These are phyloP conservation scores for Diogma glabrata DNA, from an alignment of 2,888 invertebrate genomes.

Conservation along the genomic window DNA sequence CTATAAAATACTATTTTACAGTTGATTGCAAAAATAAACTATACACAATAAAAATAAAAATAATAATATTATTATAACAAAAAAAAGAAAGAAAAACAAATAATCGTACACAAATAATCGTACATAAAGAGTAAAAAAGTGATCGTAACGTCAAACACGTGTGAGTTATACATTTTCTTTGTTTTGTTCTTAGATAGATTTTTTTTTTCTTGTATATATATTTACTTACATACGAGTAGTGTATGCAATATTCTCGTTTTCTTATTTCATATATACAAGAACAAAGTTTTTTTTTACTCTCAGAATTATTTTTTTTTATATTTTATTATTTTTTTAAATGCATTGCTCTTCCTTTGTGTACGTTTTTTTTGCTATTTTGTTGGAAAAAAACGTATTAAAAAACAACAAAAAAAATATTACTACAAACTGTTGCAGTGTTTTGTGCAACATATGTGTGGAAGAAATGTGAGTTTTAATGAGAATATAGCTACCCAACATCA, in stretches of 20 bases:
- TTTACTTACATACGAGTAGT: background rate
- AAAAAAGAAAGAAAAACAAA: background rate
- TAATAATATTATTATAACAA: background rate
- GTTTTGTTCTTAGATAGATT: constrained; percentile 5
- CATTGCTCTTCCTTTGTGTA: constrained; percentile 1
- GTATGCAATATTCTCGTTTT: too few relatives aligned
- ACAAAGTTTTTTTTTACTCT: too few relatives aligned
- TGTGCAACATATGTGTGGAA: too few relatives aligned
- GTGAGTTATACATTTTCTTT: constrained; percentile 9
- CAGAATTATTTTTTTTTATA: too few relatives aligned
- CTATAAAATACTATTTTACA: constrained; percentile 4
- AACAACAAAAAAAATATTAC: background rate
- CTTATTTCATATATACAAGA: too few relatives aligned
- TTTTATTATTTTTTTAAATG: background rate
- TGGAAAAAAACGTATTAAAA: background rate
- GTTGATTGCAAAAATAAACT: constrained; percentile 6
- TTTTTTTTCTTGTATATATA: background rate
- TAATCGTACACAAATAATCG: too few relatives aligned
- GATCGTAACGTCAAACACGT: constrained; percentile 9
- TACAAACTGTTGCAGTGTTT: background rate
- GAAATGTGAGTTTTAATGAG: too few relatives aligned
- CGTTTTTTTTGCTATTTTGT: background rate
- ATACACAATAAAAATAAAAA: constrained; percentile 2
- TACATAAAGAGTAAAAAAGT: background rate
- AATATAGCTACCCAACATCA: too few relatives aligned